Base-by-base conservation (phyloP, 2,113 vertebrate genomes). In the Ptychochromis oligacanthus region DNA sequence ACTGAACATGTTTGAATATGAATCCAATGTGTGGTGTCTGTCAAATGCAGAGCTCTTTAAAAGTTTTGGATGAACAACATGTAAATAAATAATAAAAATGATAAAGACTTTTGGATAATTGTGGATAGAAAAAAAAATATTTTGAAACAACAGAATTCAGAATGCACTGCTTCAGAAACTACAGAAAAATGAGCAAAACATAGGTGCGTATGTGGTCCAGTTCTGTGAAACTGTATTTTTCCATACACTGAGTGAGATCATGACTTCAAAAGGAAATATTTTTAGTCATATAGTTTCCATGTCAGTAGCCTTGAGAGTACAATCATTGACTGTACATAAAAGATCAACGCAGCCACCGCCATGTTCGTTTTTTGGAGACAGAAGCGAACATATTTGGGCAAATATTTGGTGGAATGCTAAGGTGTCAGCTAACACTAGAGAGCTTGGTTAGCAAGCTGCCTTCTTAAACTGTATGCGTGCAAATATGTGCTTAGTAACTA, bases 21-120 rank as follows among this genome's bases (percentile, higher is more conserved):
- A 62, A 0, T 62, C 3, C 0, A 4, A 20, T 38, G 34, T 13
- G 11, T 1, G 60, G 6, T 0, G 36, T 34, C 0, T 34, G 38
- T 40, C 12, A 64, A 1, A 64, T 20, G 34, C 61, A 40, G 36
- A 5, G 7, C 5, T 64, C 36, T 64, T 64, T 20, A 40, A 1
- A 61, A 0, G 59, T 36, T 36, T 62, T 62, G 31, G 10, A 36
- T 62, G 60, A 61, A 61, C 59, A 61, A 31, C 22, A 36, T 40
- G 61, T 40, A 64, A 40, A 0, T 64, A 64, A 40, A 64, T 64
- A 36, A 0, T 1, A 64, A 64, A 64, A 64, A 64, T 24, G 36
- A 40, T 12, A 13, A 64, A 40, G 0, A 9, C 36, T 64, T 64
- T 40, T 64, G 38, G 12, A 9, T 40, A 1, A 64, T 36, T 64